Evolutionary conservation across 2,797 vertebrate species (phyloP), one percentile per base, ranked within the genome.

Genomic region (Malacoraja senta): DNA sequence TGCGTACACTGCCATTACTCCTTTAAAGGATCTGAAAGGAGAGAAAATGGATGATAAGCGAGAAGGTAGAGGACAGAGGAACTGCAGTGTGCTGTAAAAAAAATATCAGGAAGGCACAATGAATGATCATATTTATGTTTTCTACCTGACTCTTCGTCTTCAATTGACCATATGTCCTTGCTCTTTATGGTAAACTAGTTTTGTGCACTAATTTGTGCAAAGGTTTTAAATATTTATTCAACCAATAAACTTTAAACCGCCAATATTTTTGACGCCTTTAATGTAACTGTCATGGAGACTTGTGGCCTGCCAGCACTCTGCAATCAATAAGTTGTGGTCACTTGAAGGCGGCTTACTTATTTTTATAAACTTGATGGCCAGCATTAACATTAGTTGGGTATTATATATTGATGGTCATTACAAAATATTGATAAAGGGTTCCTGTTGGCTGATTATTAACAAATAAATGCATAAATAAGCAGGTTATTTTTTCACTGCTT

Each of bases 381-480:
- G 35, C 24, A 68, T 17, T 68, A 88, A 68, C n/a, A 68, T 88
- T 88, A 88, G 61, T 35, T 6, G 3, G 63, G 15, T 88, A 88
- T 35, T 88, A 88, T 88, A 68, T 88, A 88, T 88, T 88, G 84
- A 68, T 53, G 72, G 26, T 58, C 90, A 92, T 92, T 58, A 92
- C n/a, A 21, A 29, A 92, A 74, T 92, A 92, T 92, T 92, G 71
- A 76, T 76, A 58, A n/a, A 29, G 38, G 38, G 13, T 76, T 92
- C 90, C 71, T 74, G 68, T 19, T 92, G 90, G 38, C 26, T 44
- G 90, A 74, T 71, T 58, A 88, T 88, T 74, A 92, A 76, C 71
- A 76, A 76, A 74, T 58, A 92, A 92, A 29, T 92, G 12, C 24
- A 92, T 76, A 63, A 88, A 92, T 92, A 76, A 74, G 38, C 38